Base-by-base conservation (phyloP, 2,888 invertebrate genomes). In the Steinernema scapterisci region DNA sequence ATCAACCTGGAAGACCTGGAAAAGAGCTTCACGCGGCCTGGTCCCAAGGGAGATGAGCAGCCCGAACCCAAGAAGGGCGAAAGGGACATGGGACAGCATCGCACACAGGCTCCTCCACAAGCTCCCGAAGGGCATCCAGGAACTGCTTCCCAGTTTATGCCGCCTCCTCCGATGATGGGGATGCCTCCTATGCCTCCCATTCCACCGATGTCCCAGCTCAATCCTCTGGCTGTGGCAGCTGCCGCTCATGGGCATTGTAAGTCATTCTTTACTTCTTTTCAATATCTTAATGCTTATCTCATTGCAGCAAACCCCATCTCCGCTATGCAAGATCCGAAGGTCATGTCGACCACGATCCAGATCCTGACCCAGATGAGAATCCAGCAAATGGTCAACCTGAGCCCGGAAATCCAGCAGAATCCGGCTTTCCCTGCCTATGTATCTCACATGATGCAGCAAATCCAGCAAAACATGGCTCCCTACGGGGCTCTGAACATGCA, bases 201-300 rank as follows among this genome's bases (percentile, higher is more conserved):
- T 23, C 11, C 23, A 19, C 52, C 52, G 21, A 52, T 21, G 21
- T 16, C 16, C 25, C 63, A 63, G 63, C 27, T 63, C 16, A 63
- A 63, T 31, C 63, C 63, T 6, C 25, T 63, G 63, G 63, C 63
- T 2, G 27, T 63, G 63, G 63, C 63, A 13, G 63, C 63, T 16
- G 63, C 63, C 11, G 63, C 25, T 27, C 63, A 63, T 63, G 63
- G 63, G 7, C 63, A 63, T n/a, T 63, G 63, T 38, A 63, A 25
- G 63, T 63, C 38, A 11, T 63, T 31, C 63, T 25, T 63, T 31
- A 63, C 5, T 38, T 1, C 27, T n/a, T n/a, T n/a, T n/a, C n/a
- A n/a, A n/a, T n/a, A n/a, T n/a, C n/a, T n/a, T n/a, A n/a, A n/a
- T n/a, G n/a, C n/a, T n/a, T n/a, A n/a, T n/a, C 2, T 38, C 16